Evolutionary conservation across 2,888 invertebrate species (phyloP), one percentile per base, ranked within the genome.

Genomic region (Allolobophora icterica): DNA sequence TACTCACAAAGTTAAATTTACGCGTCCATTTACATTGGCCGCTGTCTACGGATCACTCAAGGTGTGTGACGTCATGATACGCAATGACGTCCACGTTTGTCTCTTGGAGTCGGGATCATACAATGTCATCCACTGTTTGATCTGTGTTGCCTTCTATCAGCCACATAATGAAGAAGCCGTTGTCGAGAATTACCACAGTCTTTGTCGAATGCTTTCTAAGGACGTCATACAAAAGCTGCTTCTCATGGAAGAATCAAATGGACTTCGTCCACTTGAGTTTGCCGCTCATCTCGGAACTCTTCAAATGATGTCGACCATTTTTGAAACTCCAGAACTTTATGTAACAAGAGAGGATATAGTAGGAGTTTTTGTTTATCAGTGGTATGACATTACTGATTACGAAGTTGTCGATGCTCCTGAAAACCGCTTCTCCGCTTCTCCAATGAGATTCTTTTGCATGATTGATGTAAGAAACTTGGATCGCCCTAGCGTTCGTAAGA

Each of bases 101-200:
- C 19, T 52, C 21, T 13, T 21, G 33, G 90, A 90, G 15, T 1
- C 17, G 4, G n/a, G 52, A n/a, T 11, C 8, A 15, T 90, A 58
- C 38, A 90, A 58, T 52, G 52, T 90, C 30, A 15, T 90, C n/a
- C 90, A 90, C 83, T 90, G 90, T 35, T 38, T 90, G 33, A 34
- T 90, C n/a, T 45, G 35, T 33, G 35, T 35, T 33, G 90, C 90
- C n/a, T 90, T 90, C 38, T 52, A 58, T 38, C 52, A 90, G 58
- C 71, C 90, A 8, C 5, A 90, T 24, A 58, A 38, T 19, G 90
- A 90, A 58, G 21, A 34, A 34, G 38, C 52, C 58, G 33, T 90
- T 35, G 71, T 38, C 17, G 8, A 35, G 0, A 58, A 71, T 13
- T 58, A n/a, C 21, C 52, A 21, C 34, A 34, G 34, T 52, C 90